Conservation (phyloP, 2,113 vertebrate genomes). For the Butorides virescens region DNA sequence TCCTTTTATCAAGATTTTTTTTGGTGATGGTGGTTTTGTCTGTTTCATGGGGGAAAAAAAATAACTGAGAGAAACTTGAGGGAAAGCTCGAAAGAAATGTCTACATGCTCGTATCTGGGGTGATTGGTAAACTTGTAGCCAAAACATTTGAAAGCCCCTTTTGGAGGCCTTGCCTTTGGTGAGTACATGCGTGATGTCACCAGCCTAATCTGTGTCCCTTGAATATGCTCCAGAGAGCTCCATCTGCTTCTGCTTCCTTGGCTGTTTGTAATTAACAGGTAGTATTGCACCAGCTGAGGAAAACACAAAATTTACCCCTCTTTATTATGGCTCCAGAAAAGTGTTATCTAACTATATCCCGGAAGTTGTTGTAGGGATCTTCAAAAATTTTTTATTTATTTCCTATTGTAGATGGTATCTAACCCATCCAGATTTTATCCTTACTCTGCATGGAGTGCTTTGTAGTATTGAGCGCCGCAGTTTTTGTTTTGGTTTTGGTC, state of each 20-base stretch:
- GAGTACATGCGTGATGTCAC: accelerated
- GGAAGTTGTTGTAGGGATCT: not conserved
- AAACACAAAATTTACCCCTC: not conserved
- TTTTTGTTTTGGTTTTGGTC: not conserved
- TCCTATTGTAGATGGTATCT: not conserved
- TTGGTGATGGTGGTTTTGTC: not conserved
- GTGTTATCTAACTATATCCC: not conserved
- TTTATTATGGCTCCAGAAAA: not conserved
- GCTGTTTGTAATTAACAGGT: not conserved
- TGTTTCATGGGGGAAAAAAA: not conserved
- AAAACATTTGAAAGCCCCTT: not conserved
- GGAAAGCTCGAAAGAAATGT: not conserved
- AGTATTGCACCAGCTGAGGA: not conserved
- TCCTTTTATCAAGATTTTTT: not conserved
- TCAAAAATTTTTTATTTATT: not conserved
- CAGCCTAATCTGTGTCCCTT: not conserved
- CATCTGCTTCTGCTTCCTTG: not conserved
- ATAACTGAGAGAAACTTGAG: not conserved
- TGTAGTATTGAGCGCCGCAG: not conserved
- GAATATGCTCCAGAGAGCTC: not conserved
- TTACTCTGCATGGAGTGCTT: not conserved
- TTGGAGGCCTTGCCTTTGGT: not conserved
- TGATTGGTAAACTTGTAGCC: not conserved
- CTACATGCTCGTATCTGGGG: not conserved
- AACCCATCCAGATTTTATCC: not conserved